These are phyloP conservation scores for Bombus terrestris DNA, from an alignment of 1,140 invertebrate species.

Conservation along the genomic window DNA sequence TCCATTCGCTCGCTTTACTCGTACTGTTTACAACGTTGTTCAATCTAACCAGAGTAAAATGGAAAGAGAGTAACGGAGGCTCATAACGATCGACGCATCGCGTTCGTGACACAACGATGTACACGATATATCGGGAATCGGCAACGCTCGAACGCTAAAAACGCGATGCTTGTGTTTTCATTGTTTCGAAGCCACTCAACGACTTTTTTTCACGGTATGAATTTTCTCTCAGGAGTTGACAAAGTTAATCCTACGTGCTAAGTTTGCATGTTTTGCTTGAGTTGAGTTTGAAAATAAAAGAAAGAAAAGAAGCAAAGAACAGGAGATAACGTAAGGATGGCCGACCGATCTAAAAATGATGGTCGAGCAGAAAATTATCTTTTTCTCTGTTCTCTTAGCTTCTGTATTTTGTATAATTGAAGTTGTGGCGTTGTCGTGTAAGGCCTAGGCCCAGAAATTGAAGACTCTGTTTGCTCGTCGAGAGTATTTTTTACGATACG, in stretches of 20 bases:
- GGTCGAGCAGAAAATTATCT: neutral
- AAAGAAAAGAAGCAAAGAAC: neutral
- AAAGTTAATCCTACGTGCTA: neutral
- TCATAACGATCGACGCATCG: neutral
- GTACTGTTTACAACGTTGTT: neutral
- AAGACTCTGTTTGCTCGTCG: neutral
- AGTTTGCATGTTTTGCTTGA: slow-evolving; percentile 20
- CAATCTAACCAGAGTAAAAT: neutral
- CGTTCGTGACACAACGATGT: neutral
- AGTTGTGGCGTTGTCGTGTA: neutral
- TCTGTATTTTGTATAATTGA: neutral
- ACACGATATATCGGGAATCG: neutral
- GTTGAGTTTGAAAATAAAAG: neutral
- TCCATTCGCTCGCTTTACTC: slow-evolving; percentile 23
- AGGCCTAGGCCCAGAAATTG: no score
- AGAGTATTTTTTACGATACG: neutral
- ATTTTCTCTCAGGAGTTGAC: neutral
- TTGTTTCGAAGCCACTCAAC: neutral
- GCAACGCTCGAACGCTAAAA: neutral
- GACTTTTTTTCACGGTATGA: neutral
- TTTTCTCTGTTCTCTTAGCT: no score
- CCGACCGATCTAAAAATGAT: neutral
- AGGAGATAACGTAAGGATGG: neutral
- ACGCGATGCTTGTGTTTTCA: neutral
- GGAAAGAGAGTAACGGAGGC: neutral